phyloP scores from a whole-genome alignment of 2,797 vertebrate species.

The Ctenopoma multispine region DNA sequence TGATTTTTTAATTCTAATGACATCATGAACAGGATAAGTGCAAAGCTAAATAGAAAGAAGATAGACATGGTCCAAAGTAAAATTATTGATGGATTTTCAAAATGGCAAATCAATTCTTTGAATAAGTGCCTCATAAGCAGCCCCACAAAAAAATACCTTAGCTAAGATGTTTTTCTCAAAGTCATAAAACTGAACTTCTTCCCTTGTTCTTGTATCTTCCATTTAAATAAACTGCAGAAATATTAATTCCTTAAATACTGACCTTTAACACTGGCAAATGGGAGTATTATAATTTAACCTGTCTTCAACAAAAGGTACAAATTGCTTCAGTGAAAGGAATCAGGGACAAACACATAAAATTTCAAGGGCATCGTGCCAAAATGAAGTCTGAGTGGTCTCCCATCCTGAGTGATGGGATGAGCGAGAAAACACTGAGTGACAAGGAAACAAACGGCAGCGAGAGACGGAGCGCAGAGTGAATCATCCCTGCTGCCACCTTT shows the following conservation, averaged over 20 bases:
- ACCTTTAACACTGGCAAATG: neutral
- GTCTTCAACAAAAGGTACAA: slow-evolving; percentile 12
- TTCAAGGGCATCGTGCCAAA: slow-evolving; percentile 59
- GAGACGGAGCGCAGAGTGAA: slow-evolving; percentile 49
- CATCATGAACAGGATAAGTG: slow-evolving; percentile 11
- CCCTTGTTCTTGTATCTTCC: neutral
- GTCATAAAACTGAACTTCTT: neutral
- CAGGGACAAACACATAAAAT: slow-evolving; percentile 49
- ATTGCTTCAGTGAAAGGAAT: slow-evolving; percentile 17
- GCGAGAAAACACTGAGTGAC: slow-evolving; percentile 57
- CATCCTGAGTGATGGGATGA: slow-evolving; percentile 49
- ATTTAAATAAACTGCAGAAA: neutral
- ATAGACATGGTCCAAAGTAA: slow-evolving; percentile 9
- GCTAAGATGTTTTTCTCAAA: neutral
- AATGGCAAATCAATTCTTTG: slow-evolving; percentile 10
- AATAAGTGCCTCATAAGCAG: neutral
- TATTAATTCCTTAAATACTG: neutral
- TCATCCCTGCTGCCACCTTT: slow-evolving; percentile 57
- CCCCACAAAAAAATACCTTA: neutral
- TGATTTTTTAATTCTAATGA: slow-evolving; percentile 26
- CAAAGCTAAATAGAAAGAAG: slow-evolving; percentile 21
- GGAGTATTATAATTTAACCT: neutral
- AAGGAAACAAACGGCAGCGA: slow-evolving; percentile 55
- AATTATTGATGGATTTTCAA: slow-evolving; percentile 3
- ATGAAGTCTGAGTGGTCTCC: slow-evolving; percentile 51